A percentile compares a stretch with the other conserved stretches of the same genome.
These are phyloP conservation scores for Tinea pellionella DNA, from an alignment of 2,888 invertebrate genomes.

Conservation along the genomic window DNA sequence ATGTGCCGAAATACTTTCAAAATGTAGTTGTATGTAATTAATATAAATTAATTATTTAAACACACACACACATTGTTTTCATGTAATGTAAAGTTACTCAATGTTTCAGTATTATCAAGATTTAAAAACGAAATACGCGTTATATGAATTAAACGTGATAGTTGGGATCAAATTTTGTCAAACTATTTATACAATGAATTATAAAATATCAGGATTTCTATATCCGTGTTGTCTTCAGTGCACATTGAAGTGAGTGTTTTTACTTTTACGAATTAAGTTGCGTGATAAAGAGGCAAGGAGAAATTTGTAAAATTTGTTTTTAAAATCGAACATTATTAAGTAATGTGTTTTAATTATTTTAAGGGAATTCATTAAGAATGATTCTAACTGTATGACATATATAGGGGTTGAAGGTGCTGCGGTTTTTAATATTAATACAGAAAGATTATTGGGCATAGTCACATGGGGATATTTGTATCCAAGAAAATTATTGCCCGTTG, in stretches of 20 bases:
- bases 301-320: slow-evolving; percentile 23
- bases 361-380: slow-evolving; percentile 19
- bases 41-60: no score
- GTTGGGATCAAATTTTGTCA: slow-evolving; percentile 30
- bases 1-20: no score
- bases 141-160: slow-evolving; percentile 30
- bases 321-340: no score
- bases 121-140: slow-evolving; percentile 18
- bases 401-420: slow-evolving; percentile 41
- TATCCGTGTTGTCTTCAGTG: slow-evolving; percentile 40
- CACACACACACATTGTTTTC: no score
- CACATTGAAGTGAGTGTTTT: no score
- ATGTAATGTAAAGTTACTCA: no score
- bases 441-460: slow-evolving; percentile 35
- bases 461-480: slow-evolving; percentile 34
- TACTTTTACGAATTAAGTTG: no score
- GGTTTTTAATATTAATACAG: slow-evolving; percentile 24
- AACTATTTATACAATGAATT: slow-evolving; percentile 24
- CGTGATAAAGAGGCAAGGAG: no score
- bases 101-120: not conserved
- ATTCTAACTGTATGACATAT: slow-evolving; percentile 24
- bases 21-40: no score
- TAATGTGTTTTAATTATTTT: no score
- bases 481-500: slow-evolving; percentile 32
- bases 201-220: slow-evolving; percentile 9